phyloP scores from a whole-genome alignment of 2,797 vertebrate species.

The Cynopterus sphinx region DNA sequence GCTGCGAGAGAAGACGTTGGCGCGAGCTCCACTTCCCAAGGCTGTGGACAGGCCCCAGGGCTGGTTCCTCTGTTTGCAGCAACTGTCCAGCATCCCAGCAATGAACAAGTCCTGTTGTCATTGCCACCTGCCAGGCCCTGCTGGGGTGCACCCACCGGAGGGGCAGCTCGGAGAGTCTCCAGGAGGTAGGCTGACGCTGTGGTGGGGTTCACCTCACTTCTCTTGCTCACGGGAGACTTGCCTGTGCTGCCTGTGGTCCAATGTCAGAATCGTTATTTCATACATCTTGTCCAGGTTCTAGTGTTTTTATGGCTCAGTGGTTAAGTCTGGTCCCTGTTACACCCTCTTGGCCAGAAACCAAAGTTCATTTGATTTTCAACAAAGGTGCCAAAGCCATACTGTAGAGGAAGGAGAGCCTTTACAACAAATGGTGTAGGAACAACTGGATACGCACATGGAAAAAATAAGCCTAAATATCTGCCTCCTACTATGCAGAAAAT shows the following conservation, averaged over 20 bases:
- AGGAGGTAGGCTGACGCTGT: rapidly evolving
- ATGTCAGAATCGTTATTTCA: not conserved
- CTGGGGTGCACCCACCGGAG: not conserved
- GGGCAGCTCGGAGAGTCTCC: not conserved
- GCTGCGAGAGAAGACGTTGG: not conserved
- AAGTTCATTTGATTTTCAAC: not conserved
- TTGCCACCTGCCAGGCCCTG: not conserved
- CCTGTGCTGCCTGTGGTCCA: not conserved
- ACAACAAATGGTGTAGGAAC: not conserved
- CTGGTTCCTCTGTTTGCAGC: not conserved
- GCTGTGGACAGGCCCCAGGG: not conserved
- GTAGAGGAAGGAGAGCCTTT: not conserved
- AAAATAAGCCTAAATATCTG: not conserved
- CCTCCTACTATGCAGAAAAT: not conserved
- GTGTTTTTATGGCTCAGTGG: not conserved
- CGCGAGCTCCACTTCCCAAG: not conserved
- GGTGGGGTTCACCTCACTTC: not conserved
- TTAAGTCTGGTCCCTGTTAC: not conserved
- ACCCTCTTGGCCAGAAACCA: not conserved
- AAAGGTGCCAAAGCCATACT: not conserved
- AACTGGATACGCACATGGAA: not conserved
- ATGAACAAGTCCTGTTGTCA: not conserved
- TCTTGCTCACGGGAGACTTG: not conserved
- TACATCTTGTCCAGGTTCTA: not conserved
- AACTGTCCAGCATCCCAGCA: too few relatives aligned